phyloP scores from a whole-genome alignment of 2,888 invertebrate genomes.

The Phasia obesa region DNA sequence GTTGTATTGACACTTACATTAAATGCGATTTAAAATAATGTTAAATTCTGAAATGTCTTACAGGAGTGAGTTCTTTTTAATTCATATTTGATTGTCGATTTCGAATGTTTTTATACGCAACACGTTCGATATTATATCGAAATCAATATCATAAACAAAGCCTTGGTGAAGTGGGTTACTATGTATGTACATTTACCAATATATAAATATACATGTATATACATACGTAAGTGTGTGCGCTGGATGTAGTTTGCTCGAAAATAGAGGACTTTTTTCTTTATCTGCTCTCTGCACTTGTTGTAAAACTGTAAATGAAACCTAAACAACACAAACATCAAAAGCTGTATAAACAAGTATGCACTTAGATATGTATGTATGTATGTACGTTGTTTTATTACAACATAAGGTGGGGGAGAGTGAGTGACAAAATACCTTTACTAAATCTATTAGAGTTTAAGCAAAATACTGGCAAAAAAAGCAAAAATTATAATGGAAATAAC shows the following conservation, averaged over 20 bases:
- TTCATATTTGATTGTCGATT: too few relatives aligned
- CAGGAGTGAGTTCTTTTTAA: too few relatives aligned
- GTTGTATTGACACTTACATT: too few relatives aligned
- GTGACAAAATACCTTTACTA: conserved; percentile 18
- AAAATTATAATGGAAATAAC: conserved; percentile 5
- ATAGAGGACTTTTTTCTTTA: not conserved
- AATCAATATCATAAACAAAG: too few relatives aligned
- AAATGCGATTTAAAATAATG: too few relatives aligned
- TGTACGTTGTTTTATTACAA: not conserved
- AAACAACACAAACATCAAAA: not conserved
- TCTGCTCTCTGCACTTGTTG: conserved; percentile 13
- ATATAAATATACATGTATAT: not conserved
- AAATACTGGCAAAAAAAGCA: conserved; percentile 13
- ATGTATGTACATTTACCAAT: not conserved
- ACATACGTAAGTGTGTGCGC: not conserved
- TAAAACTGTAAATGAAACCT: not conserved
- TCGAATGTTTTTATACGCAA: too few relatives aligned
- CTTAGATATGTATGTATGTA: too few relatives aligned
- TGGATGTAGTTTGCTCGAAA: not conserved
- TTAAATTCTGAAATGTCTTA: too few relatives aligned
- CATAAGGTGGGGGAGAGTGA: not conserved
- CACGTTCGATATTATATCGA: too few relatives aligned
- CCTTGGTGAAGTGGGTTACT: too few relatives aligned
- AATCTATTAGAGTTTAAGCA: conserved; percentile 37
- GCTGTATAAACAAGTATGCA: not conserved